phyloP scores from a whole-genome alignment of 2,113 vertebrate genomes.

The Tauraco erythrolophus region DNA sequence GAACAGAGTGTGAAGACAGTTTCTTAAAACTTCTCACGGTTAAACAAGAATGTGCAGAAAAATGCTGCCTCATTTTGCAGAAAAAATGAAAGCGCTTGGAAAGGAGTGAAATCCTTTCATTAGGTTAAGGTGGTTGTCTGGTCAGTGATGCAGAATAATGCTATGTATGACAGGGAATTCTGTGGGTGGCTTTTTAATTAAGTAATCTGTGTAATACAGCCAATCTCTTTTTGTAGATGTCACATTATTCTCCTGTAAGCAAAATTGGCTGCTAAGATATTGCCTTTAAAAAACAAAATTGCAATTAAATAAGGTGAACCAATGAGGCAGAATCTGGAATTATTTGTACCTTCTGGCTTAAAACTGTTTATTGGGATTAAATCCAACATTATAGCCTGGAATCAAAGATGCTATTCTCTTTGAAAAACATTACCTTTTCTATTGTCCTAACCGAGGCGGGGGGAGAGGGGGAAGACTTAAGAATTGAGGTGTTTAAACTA shows the following conservation, averaged over 20 bases:
- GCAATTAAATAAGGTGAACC: not conserved
- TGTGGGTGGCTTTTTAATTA: not conserved
- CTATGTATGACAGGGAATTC: not conserved
- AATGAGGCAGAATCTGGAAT: not conserved
- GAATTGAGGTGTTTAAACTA: not conserved
- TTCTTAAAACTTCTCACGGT: not conserved
- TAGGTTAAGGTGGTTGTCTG: not conserved
- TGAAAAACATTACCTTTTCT: not conserved
- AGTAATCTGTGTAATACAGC: not conserved
- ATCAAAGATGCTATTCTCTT: not conserved
- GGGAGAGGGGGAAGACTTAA: not conserved
- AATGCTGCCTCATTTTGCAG: not conserved
- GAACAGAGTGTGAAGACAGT: not conserved
- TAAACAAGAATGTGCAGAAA: not conserved
- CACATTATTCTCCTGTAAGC: not conserved
- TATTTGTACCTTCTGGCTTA: not conserved
- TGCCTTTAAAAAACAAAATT: not conserved
- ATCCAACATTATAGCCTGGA: not conserved
- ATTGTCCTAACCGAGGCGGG: not conserved
- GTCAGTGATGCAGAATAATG: not conserved
- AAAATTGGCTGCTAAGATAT: not conserved
- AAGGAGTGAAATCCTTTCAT: not conserved
- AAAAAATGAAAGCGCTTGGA: not conserved
- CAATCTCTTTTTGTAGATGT: not conserved
- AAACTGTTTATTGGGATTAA: not conserved